Base-by-base conservation (phyloP, 2,797 vertebrate genomes). In the Cossypha niveicapilla region DNA sequence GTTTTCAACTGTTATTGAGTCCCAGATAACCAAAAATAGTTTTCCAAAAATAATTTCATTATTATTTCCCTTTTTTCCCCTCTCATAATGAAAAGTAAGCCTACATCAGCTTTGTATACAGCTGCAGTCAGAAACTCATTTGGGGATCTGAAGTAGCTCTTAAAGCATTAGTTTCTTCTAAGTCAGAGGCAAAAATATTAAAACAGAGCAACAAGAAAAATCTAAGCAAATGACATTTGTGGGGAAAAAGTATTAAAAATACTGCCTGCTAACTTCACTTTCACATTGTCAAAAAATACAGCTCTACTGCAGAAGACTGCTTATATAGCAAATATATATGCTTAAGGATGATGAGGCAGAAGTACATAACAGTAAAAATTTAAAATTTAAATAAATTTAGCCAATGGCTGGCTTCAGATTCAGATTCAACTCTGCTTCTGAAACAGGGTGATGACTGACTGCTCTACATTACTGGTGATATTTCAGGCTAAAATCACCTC, bases 21-120 rank as follows among this genome's bases (percentile, higher is more conserved):
- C 10, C 35, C 42, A 72, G 27, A 50, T 32, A 82, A 61, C 34
- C 2, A 74, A 50, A 82, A 50, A 72, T 5, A 68, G 5, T 30
- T 90, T 73, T 50, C 10, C 0, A 85, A 35, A 86, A 74, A 23
- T 10, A 21, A 32, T 39, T 63, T 34, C 6, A 45, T 8, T 62
- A 12, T 21, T 45, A 66, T 50, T 6, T 7, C 19, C 3, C 5
- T 19, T 11, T 32, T 13, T 16, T 0, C 1, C 4, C 3, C 3
- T 7, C 3, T 1, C 6, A 39, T 13, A 85, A 79, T 10, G 24
- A 68, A 81, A 92, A 81, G 30, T 50, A 84, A 68, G 9, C 7
- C 58, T 54, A 54, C 6, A 42, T 37, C 5, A 68, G 62, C 35
- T 51, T 44, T 60, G 6, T 19, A 82, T 19, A 75, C 5, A 15